Conservation (phyloP, 1,140 invertebrate species). For the Pseudomyrmex flavicornis region DNA sequence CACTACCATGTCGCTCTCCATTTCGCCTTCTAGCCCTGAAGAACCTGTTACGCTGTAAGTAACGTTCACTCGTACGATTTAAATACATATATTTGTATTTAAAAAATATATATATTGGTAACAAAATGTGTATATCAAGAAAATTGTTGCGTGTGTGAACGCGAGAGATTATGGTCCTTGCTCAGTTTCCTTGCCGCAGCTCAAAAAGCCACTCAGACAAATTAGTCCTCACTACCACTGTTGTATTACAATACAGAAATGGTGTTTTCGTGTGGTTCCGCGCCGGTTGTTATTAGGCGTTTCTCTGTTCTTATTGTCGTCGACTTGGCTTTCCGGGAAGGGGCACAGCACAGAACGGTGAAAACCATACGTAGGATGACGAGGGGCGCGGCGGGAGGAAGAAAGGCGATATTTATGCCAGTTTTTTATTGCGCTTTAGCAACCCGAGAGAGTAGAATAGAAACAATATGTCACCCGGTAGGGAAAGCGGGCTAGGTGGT, state of each 20-base stretch:
- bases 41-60: constrained; percentile 85
- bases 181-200: constrained; percentile 41
- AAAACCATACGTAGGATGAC: constrained; percentile 23
- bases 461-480: constrained; percentile 83
- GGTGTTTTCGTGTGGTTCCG: constrained; percentile 59
- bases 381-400: constrained; percentile 30
- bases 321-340: constrained; percentile 32
- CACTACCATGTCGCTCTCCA: constrained; percentile 76
- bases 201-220: constrained; percentile 84
- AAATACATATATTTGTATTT: not conserved
- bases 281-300: constrained; percentile 54
- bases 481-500: constrained; percentile 28
- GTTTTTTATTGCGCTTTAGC: constrained; percentile 83
- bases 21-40: constrained; percentile 82
- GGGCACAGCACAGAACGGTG: constrained; percentile 46
- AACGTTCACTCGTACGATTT: not conserved
- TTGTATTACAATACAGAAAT: constrained; percentile 34
- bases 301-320: constrained; percentile 75
- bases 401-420: constrained; percentile 81
- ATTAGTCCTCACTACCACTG: constrained; percentile 75
- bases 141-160: not conserved
- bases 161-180: constrained; percentile 20
- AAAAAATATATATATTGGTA: too few species aligned
- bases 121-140: too few species aligned
- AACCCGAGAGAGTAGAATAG: constrained; percentile 79